phyloP scores from a whole-genome alignment of 1,140 invertebrate species.

The Anthonomus grandis region DNA sequence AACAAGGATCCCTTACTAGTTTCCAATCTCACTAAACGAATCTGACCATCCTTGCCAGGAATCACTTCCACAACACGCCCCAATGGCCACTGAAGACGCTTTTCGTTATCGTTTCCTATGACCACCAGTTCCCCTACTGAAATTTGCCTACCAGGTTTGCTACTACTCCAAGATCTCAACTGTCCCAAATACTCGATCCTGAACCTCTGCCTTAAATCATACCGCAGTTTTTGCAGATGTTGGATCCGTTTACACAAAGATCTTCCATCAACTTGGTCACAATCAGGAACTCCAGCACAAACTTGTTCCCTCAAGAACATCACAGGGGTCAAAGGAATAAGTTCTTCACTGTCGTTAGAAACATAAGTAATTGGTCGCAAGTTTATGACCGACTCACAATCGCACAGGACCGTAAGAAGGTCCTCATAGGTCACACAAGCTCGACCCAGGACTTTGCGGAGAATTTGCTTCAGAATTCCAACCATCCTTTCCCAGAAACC shows the following conservation, averaged over 20 bases:
- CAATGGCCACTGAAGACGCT: slow-evolving; percentile 12
- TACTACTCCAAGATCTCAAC: not conserved
- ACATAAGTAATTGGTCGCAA: slow-evolving; percentile 42
- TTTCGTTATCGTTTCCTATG: slow-evolving; percentile 16
- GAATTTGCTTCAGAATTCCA: slow-evolving; percentile 37
- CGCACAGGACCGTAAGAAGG: slow-evolving; percentile 39
- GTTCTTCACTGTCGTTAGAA: slow-evolving; percentile 31
- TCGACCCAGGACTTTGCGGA: slow-evolving; percentile 33
- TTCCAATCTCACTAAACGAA: not conserved
- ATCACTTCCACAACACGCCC: slow-evolving; percentile 14
- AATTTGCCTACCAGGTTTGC: not conserved
- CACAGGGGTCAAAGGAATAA: slow-evolving; percentile 16
- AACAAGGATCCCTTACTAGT: not conserved
- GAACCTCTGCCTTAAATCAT: not conserved
- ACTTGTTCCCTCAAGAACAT: slow-evolving; percentile 21
- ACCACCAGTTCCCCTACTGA: not conserved
- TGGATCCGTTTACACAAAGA: no score
- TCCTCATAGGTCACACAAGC: slow-evolving; percentile 38
- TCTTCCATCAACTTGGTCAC: slow-evolving; percentile 4
- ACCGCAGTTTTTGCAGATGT: no score
- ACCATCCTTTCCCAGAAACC: slow-evolving; percentile 43
- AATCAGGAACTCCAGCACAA: slow-evolving; percentile 3
- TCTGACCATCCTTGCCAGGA: slow-evolving; percentile 9
- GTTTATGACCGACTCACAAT: slow-evolving; percentile 43
- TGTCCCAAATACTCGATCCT: slow-evolving; percentile 9